phyloP scores from a whole-genome alignment of 2,113 vertebrate species.

The Thryonomys swinderianus region DNA sequence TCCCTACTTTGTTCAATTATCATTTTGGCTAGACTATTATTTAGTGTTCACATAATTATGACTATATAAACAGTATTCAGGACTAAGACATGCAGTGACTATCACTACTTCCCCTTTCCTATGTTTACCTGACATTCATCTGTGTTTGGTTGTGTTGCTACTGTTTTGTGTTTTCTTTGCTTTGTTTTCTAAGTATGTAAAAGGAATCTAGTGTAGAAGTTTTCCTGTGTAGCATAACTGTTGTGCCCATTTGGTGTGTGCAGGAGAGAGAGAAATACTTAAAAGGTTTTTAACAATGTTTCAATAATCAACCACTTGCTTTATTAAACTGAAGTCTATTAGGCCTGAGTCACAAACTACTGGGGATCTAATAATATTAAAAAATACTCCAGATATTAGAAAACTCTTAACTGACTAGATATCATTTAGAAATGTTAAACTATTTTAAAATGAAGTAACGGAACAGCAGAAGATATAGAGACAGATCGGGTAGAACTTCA shows the following conservation, averaged over 20 bases:
- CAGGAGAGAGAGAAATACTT: constrained; percentile 6
- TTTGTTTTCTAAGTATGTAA: neutral
- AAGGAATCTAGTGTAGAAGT: neutral
- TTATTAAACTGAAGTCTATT: neutral
- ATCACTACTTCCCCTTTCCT: neutral
- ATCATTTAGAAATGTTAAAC: neutral
- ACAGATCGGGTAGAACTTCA: neutral
- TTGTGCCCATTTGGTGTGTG: neutral
- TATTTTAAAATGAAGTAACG: neutral
- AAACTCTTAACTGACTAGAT: neutral
- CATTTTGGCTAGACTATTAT: neutral
- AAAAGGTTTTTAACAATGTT: neutral
- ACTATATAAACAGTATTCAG: neutral
- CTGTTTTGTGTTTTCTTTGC: neutral
- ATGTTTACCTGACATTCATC: neutral
- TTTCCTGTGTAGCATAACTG: neutral
- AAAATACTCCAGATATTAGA: neutral
- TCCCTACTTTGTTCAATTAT: neutral
- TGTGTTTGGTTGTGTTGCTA: neutral
- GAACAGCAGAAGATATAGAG: neutral
- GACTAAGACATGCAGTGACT: neutral
- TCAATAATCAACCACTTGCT: neutral
- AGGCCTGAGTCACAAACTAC: neutral
- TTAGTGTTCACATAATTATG: neutral
- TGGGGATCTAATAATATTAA: neutral